These are phyloP conservation scores for Vanessa cardui DNA, from an alignment of 2,888 invertebrate genomes.

Conservation along the genomic window DNA sequence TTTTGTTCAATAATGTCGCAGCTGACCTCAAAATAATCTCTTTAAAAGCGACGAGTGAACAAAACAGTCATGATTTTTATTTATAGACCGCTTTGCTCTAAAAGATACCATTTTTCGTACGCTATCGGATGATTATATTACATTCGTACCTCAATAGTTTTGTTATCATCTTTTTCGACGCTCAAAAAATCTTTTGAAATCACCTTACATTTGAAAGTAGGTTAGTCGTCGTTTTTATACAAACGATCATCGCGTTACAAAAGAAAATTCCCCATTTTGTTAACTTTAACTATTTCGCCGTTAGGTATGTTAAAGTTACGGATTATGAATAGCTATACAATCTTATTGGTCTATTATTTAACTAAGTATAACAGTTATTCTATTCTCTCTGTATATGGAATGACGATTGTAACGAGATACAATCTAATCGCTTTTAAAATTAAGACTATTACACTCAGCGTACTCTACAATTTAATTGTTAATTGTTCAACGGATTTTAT, in stretches of 20 bases:
- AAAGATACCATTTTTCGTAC: conserved; percentile 27
- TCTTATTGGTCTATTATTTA: conserved; percentile 31
- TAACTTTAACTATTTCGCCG: conserved; percentile 54
- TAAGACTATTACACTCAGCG: conserved; percentile 15
- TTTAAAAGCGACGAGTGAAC: conserved; percentile 11
- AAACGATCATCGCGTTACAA: conserved; percentile 47
- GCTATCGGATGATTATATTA: conserved; percentile 30
- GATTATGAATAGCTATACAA: conserved; percentile 22
- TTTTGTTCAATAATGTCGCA: background rate
- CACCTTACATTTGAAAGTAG: conserved; percentile 59
- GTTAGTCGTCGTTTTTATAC: conserved; percentile 51
- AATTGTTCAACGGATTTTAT: background rate
- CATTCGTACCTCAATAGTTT: conserved; percentile 34
- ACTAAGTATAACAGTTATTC: conserved; percentile 28
- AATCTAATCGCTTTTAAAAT: conserved; percentile 9
- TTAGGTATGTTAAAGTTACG: conserved; percentile 51
- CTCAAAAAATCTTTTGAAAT: conserved; percentile 47
- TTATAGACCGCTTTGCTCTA: conserved; percentile 27
- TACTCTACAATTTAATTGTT: background rate
- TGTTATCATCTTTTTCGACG: conserved; percentile 33
- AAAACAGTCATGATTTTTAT: conserved; percentile 25
- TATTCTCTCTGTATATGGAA: conserved; percentile 10
- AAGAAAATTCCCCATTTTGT: conserved; percentile 43
- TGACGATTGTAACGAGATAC: conserved; percentile 9
- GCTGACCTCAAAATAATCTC: background rate